Conservation (phyloP, 2,888 invertebrate species). For the Caenorhabditis wallacei region DNA sequence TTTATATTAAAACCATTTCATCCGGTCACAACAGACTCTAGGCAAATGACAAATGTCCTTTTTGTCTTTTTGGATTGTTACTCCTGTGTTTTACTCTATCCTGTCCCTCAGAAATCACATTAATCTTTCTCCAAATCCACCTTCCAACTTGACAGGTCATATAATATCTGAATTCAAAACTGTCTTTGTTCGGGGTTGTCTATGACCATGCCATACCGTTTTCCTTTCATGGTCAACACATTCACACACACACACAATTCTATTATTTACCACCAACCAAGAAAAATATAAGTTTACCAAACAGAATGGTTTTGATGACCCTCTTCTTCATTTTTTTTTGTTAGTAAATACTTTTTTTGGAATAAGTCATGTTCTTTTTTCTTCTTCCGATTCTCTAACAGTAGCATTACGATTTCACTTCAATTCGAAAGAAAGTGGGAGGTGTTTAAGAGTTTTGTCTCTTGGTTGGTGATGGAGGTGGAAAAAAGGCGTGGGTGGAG, state of each 20-base stretch:
- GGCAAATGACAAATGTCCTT: background rate
- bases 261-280: background rate
- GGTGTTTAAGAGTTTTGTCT: slow-evolving; percentile 22
- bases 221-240: background rate
- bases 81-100: background rate
- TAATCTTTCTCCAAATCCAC: slow-evolving; percentile 22
- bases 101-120: slow-evolving; percentile 1
- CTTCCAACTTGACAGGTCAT: slow-evolving; percentile 27
- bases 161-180: slow-evolving; percentile 37
- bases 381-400: background rate
- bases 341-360: background rate
- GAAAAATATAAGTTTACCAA: background rate
- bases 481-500: slow-evolving; percentile 35
- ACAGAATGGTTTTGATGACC: background rate
- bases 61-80: background rate
- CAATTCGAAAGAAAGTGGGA: background rate
- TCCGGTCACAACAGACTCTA: background rate
- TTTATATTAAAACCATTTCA: background rate
- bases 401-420: slow-evolving; percentile 5
- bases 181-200: slow-evolving; percentile 49
- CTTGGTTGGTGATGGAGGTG: background rate
- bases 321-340: background rate
- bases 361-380: background rate
- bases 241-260: too few relatives aligned
- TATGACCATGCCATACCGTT: background rate